Percentiles rank a stretch among this genome's conserved stretches.
Evolutionary conservation across 2,797 vertebrate genomes (phyloP).

Genomic region (Octomys mimax): DNA sequence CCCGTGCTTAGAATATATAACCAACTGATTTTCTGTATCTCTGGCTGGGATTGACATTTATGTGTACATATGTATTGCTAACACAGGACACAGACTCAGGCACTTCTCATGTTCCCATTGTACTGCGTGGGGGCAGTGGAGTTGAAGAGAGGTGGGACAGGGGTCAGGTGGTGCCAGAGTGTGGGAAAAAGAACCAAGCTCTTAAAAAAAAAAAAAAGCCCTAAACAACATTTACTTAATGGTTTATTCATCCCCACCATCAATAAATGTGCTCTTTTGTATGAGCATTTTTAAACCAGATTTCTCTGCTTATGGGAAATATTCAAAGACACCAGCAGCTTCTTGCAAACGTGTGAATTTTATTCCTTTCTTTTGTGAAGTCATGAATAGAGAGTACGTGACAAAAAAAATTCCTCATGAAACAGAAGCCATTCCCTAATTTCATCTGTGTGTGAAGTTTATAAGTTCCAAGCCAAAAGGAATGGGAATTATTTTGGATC

Average conservation of each 20-base stretch:
- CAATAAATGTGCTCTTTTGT: conserved; percentile 44
- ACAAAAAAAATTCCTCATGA: conserved; percentile 49
- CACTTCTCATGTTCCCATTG: background rate
- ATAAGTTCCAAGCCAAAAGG: conserved; percentile 37
- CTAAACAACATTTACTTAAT: conserved; percentile 13
- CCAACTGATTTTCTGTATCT: background rate
- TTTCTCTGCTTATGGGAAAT: conserved; percentile 43
- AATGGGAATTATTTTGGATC: conserved; percentile 40
- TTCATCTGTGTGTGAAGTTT: conserved; percentile 58
- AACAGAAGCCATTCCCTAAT: conserved; percentile 68
- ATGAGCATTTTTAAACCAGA: conserved; percentile 13
- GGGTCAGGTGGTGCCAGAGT: background rate
- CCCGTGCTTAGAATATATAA: background rate
- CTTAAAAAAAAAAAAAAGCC: background rate
- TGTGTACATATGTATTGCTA: background rate
- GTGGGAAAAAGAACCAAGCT: background rate
- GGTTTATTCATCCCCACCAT: conserved; percentile 26
- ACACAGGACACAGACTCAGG: background rate
- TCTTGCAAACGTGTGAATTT: conserved; percentile 64
- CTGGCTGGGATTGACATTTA: background rate
- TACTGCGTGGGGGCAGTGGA: background rate
- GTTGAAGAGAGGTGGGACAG: background rate
- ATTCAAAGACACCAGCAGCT: conserved; percentile 66
- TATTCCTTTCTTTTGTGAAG: conserved; percentile 62
- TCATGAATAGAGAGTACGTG: conserved; percentile 46